Percentiles rank a stretch among this genome's conserved stretches.
phyloP scores from a whole-genome alignment of 2,888 invertebrate genomes.

The Parochlus steinenii region DNA sequence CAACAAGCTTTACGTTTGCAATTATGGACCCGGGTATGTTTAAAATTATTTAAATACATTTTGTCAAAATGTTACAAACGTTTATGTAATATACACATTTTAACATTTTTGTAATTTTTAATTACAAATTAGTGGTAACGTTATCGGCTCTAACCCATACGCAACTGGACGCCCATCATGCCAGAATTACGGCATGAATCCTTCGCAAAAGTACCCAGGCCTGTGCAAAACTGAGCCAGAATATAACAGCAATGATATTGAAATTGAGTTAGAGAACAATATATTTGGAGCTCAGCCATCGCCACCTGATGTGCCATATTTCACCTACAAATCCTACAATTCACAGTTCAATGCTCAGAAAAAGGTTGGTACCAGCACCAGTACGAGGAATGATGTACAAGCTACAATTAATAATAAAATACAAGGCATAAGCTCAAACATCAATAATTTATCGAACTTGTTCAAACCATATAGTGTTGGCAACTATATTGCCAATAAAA shows the following conservation, averaged over 20 bases:
- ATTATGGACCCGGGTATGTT: slow-evolving; percentile 60
- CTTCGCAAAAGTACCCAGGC: slow-evolving; percentile 57
- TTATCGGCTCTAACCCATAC: slow-evolving; percentile 59
- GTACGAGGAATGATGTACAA: slow-evolving; percentile 5
- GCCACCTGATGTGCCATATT: not conserved
- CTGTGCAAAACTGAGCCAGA: slow-evolving; percentile 36
- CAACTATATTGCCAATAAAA: not conserved
- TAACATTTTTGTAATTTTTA: slow-evolving; percentile 16
- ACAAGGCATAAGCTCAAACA: slow-evolving; percentile 2
- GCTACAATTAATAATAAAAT: not conserved
- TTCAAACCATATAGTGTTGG: not conserved
- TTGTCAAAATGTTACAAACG: not conserved
- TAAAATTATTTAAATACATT: slow-evolving; percentile 8
- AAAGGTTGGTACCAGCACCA: slow-evolving; percentile 7
- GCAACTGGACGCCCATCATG: slow-evolving; percentile 59
- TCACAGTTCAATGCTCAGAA: not conserved
- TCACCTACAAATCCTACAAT: slow-evolving; percentile 7
- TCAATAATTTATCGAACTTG: slow-evolving; percentile 2
- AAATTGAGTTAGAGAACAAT: slow-evolving; percentile 1
- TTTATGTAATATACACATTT: slow-evolving; percentile 8
- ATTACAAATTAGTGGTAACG: slow-evolving; percentile 44
- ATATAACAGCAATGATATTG: not conserved
- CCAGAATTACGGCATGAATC: slow-evolving; percentile 46
- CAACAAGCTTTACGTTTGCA: slow-evolving; percentile 70
- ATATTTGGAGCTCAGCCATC: slow-evolving; percentile 5